phyloP scores from a whole-genome alignment of 1,140 invertebrate species.

The Ips typographus region DNA sequence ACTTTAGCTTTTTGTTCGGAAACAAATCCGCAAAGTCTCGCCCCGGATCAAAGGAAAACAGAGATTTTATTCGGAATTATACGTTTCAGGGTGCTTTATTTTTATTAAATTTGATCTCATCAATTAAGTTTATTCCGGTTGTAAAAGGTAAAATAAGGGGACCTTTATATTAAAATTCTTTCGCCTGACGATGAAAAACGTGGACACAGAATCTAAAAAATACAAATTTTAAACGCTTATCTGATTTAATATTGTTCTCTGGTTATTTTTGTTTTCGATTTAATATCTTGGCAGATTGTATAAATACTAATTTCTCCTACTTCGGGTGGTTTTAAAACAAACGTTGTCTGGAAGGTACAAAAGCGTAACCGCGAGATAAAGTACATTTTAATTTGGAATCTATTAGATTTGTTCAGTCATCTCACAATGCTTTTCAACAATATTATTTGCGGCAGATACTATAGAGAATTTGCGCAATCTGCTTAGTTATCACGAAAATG shows the following conservation, averaged over 20 bases:
- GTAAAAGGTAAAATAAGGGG: conserved; percentile 8
- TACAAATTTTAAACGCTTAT: conserved; percentile 8
- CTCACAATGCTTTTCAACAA: neutral
- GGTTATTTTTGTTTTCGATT: neutral
- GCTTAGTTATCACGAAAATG: neutral
- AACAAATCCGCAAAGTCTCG: conserved; percentile 28
- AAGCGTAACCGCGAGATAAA: neutral
- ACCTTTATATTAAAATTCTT: conserved; percentile 24
- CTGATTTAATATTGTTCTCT: conserved; percentile 17
- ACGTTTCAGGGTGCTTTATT: conserved; percentile 15
- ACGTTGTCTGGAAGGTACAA: conserved; percentile 5
- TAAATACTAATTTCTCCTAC: conserved; percentile 11
- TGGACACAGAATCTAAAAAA: conserved; percentile 12
- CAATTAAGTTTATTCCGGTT: conserved; percentile 30
- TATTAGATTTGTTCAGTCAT: neutral
- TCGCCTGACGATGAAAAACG: conserved; percentile 3
- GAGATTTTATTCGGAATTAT: conserved; percentile 18
- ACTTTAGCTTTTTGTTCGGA: conserved; percentile 28
- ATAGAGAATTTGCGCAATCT: neutral
- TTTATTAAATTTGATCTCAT: conserved; percentile 28
- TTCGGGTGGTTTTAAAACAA: neutral
- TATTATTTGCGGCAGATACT: neutral
- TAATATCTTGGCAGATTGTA: conserved; percentile 12
- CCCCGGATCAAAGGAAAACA: conserved; percentile 18
- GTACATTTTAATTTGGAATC: neutral